Percentiles rank a stretch among this genome's conserved stretches.
These are phyloP conservation scores for Ylistrum balloti DNA, from an alignment of 1,140 invertebrate species.

Conservation along the genomic window DNA sequence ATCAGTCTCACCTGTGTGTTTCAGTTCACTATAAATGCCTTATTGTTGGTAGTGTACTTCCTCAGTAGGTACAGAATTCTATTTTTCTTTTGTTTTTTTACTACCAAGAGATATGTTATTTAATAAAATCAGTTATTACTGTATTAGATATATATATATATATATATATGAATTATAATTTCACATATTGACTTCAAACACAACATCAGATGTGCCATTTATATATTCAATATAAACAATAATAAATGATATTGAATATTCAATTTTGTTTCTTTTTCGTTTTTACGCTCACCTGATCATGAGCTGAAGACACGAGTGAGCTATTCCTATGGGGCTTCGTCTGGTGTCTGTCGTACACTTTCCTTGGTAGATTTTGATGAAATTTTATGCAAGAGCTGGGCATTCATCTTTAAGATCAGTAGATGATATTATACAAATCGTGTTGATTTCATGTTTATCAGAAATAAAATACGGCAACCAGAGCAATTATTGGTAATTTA, in stretches of 20 bases:
- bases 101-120: slow-evolving; percentile 24
- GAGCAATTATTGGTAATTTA: too few relatives aligned
- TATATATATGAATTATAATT: background rate
- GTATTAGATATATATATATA: slow-evolving; percentile 22
- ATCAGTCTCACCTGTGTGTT: slow-evolving; percentile 10
- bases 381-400: too few relatives aligned
- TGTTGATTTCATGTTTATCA: too few relatives aligned
- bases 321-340: too few relatives aligned
- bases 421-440: too few relatives aligned
- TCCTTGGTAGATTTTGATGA: too few relatives aligned
- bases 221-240: slow-evolving; percentile 30
- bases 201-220: slow-evolving; percentile 28
- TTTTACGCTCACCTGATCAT: background rate
- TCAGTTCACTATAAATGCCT: slow-evolving; percentile 19
- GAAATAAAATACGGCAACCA: too few relatives aligned
- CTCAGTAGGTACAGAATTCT: background rate
- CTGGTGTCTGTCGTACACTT: too few relatives aligned
- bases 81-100: background rate
- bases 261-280: background rate
- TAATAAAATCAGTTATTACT: slow-evolving; percentile 29
- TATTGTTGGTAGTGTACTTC: background rate
- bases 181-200: slow-evolving; percentile 20
- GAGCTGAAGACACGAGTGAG: too few relatives aligned
- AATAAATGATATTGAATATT: slow-evolving; percentile 17
- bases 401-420: too few relatives aligned